phyloP scores from a whole-genome alignment of 2,888 invertebrate species.

The Chloromyia formosa region DNA sequence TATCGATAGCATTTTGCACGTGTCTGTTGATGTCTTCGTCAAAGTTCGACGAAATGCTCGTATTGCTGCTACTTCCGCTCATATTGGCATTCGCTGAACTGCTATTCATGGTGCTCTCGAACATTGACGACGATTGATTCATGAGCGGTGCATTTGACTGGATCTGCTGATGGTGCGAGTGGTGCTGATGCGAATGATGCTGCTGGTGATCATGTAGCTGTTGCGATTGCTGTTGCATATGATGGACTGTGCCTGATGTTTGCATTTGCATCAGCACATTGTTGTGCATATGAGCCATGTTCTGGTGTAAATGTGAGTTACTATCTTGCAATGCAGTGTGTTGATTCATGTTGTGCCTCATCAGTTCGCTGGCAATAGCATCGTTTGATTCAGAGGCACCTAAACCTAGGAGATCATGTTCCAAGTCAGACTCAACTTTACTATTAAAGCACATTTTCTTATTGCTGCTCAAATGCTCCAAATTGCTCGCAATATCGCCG shows the following conservation, averaged over 20 bases:
- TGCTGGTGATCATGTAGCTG: conserved; percentile 47
- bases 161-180: conserved; percentile 55
- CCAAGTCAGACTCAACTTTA: conserved; percentile 46
- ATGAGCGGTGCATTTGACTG: conserved; percentile 39
- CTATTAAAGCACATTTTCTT: conserved; percentile 51
- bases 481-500: conserved; percentile 48
- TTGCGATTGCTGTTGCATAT: conserved; percentile 40
- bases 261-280: conserved; percentile 46
- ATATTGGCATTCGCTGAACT: conserved; percentile 46
- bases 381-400: conserved; percentile 39
- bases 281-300: conserved; percentile 45
- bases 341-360: conserved; percentile 43
- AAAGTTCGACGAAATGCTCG: conserved; percentile 58
- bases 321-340: conserved; percentile 28
- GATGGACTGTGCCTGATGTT: conserved; percentile 22
- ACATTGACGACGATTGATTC: conserved; percentile 20
- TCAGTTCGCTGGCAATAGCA: conserved; percentile 45
- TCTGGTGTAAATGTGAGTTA: conserved; percentile 39
- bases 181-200: conserved; percentile 57
- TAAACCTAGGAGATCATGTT: conserved; percentile 48
- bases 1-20: conserved; percentile 82
- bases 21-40: conserved; percentile 78
- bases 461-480: conserved; percentile 47
- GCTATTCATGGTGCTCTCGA: conserved; percentile 27
- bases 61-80: conserved; percentile 51